Conservation (phyloP, 2,113 vertebrate species). For the Seriola quinqueradiata region DNA sequence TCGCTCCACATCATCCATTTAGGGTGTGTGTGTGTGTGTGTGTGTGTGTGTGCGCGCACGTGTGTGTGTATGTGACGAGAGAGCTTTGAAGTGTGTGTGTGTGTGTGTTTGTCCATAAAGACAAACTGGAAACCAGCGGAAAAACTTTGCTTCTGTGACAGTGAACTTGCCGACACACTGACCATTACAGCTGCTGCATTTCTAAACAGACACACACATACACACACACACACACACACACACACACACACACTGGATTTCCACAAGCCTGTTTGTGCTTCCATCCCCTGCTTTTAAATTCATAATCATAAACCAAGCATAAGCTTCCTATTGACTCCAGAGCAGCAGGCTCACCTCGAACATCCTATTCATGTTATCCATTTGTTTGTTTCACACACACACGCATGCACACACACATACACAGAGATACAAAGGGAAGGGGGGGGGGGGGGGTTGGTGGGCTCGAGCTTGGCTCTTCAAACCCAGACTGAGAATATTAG, state of each 20-base stretch:
- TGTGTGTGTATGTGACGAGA: neutral
- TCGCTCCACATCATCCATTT: slow-evolving; percentile 37
- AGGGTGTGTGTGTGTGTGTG: neutral
- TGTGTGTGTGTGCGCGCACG: neutral
- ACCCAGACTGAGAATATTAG: slow-evolving; percentile 63
- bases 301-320: slow-evolving; percentile 53
- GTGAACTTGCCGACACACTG: neutral
- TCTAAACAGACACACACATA: neutral
- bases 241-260: neutral
- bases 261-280: slow-evolving; percentile 10
- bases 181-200: neutral
- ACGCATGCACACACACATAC: slow-evolving; percentile 1
- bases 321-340: slow-evolving; percentile 58
- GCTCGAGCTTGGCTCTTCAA: slow-evolving; percentile 35
- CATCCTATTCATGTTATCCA: slow-evolving; percentile 59
- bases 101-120: neutral
- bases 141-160: slow-evolving; percentile 16
- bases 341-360: slow-evolving; percentile 41
- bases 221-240: neutral
- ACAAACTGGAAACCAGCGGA: slow-evolving; percentile 5
- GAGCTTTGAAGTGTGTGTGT: too few species aligned
- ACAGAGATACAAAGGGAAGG: slow-evolving; percentile 8
- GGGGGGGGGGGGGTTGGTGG: slow-evolving; percentile 17
- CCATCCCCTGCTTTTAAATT: slow-evolving; percentile 49
- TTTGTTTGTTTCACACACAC: slow-evolving; percentile 51